Evolutionary conservation across 2,113 vertebrate genomes (phyloP), one percentile per base, ranked within the genome.

Genomic region (Micronisus gabar): DNA sequence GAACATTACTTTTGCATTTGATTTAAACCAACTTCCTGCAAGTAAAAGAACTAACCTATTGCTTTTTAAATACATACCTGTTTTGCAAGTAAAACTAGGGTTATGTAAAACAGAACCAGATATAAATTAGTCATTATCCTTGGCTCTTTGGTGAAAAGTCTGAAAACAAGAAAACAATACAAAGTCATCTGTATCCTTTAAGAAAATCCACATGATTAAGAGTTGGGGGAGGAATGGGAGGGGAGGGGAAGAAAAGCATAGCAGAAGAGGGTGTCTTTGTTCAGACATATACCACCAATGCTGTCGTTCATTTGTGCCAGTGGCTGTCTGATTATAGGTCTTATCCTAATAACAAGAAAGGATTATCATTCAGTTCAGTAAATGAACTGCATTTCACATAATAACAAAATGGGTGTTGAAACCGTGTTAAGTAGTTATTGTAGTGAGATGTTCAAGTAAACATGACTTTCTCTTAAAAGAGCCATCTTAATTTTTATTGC

Each of bases 21-120:
- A 83, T 58, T 89, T 79, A 72, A 87, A 88, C 53, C n/a, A 58
- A 53, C 20, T 66, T 75, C 22, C 40, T 86, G 23, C 66, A 84
- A 75, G 52, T 65, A 21, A 83, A 89, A 78, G 43, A 71, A 48
- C 21, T 48, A 30, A 6, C 1, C 1, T 6, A 17, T 40, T 79
- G 43, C 2, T 1, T 41, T 61, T 62, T 61, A 34, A 38, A 50
- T 25, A 87, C 70, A 18, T 96, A 99, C 99, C 99, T 99, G 99
- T n/a, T 98, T 98, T 50, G 99, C 99, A 93, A 99, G 99, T 96
- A 99, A 97, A 96, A 99, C 90, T 55, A 99, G 98, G 26, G 99
- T 99, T 88, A 98, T 78, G 30, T 99, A 99, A 96, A 99, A 99
- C 71, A 99, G 97, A 13, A 98, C 98, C 97, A 99, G 98, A 88